Conservation (phyloP, 2,113 vertebrate genomes). For the Felis chaus region DNA sequence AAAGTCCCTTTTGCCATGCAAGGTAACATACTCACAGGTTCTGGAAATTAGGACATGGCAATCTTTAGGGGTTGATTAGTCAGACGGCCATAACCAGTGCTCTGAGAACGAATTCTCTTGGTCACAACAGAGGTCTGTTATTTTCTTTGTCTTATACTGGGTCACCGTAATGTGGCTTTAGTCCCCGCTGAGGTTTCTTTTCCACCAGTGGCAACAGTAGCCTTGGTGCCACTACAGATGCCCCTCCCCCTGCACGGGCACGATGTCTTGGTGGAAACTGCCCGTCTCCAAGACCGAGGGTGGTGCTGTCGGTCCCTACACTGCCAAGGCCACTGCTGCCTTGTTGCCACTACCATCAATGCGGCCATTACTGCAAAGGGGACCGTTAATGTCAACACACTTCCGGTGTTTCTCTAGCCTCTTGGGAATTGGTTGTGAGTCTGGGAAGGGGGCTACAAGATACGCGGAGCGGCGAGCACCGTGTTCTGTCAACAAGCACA, state of each 20-base stretch:
- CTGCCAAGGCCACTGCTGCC: neutral
- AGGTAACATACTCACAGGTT: neutral
- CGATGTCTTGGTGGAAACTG: fast-evolving
- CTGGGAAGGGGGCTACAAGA: neutral
- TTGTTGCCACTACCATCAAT: neutral
- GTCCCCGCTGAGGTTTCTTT: neutral
- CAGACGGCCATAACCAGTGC: neutral
- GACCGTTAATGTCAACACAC: no score
- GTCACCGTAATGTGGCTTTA: neutral
- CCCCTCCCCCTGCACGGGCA: neutral
- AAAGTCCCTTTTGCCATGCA: neutral
- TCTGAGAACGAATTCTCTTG: neutral
- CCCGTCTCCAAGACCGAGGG: neutral
- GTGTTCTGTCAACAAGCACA: neutral
- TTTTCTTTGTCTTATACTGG: neutral
- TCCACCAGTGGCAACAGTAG: neutral
- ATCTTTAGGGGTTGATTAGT: neutral
- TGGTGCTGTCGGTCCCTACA: neutral
- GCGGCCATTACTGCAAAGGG: neutral
- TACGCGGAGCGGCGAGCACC: neutral
- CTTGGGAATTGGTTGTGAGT: neutral
- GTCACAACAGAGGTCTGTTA: neutral
- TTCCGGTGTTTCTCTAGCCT: neutral
- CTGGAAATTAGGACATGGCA: neutral
- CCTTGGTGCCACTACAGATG: neutral